Evolutionary conservation across 2,888 invertebrate species (phyloP).

Genomic region (Leptogaster cylindrica): DNA sequence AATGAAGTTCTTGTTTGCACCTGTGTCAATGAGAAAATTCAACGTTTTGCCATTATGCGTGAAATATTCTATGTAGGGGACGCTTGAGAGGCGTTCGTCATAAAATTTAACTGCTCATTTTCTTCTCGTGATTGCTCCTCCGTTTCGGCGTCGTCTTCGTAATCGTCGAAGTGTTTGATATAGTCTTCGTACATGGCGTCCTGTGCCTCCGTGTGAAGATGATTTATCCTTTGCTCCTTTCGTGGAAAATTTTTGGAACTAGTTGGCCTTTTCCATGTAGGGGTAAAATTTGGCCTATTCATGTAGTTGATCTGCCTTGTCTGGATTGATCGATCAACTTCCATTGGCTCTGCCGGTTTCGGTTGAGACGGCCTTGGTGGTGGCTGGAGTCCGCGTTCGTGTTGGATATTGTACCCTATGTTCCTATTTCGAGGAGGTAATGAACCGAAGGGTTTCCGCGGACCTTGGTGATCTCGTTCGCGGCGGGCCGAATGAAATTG

Average conservation of each 20-base stretch:
- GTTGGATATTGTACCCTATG: too few species aligned
- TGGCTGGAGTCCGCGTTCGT: too few species aligned
- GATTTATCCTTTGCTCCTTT: slow-evolving; percentile 2
- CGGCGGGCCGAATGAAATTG: too few species aligned
- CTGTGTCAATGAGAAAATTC: too few species aligned
- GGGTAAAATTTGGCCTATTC: slow-evolving; percentile 25
- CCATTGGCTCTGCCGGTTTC: slow-evolving; percentile 29
- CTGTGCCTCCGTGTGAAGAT: neutral
- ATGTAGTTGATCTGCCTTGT: slow-evolving; percentile 37
- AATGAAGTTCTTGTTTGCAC: slow-evolving; percentile 33
- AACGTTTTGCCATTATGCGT: slow-evolving; percentile 2
- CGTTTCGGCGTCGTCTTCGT: too few species aligned
- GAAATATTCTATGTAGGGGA: slow-evolving; percentile 40
- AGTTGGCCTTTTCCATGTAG: neutral
- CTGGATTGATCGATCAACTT: slow-evolving; percentile 34
- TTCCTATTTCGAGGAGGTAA: too few species aligned
- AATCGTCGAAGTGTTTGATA: too few species aligned
- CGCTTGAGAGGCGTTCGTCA: slow-evolving; percentile 40
- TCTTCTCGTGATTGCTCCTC: too few species aligned
- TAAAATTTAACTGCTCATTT: slow-evolving; percentile 39
- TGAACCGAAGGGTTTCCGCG: too few species aligned
- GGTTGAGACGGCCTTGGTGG: neutral
- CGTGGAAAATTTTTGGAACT: neutral
- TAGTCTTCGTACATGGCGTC: neutral
- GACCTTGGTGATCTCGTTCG: too few species aligned